Conservation (phyloP, 2,888 invertebrate species). For the Xanthorhoe spadicearia region DNA sequence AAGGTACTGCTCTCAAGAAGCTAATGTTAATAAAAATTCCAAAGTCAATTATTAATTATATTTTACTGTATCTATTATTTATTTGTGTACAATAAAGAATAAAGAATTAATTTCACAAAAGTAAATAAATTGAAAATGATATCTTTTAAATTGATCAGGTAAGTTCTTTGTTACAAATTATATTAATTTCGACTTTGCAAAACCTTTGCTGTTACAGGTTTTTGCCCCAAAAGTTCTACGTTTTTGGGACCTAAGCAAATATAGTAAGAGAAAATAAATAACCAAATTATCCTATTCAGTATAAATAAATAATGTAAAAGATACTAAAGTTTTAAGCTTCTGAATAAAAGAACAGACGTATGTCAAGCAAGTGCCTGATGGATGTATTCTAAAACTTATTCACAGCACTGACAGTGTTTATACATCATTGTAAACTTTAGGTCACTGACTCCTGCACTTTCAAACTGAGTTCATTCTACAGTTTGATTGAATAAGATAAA, state of each 20-base stretch:
- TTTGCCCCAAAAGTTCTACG: neutral
- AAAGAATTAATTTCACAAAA: neutral
- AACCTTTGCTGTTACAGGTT: neutral
- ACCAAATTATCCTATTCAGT: conserved; percentile 16
- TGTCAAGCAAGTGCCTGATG: conserved; percentile 39
- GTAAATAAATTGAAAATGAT: neutral
- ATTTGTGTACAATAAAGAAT: too few species aligned
- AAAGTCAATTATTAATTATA: too few species aligned
- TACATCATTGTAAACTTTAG: conserved; percentile 32
- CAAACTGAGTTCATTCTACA: conserved; percentile 31
- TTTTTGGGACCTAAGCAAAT: neutral
- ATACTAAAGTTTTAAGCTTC: conserved; percentile 29
- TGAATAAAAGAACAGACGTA: conserved; percentile 34
- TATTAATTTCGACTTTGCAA: neutral
- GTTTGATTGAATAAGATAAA: conserved; percentile 32
- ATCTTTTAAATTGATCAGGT: neutral
- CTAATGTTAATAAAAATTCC: too few species aligned
- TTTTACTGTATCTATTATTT: too few species aligned
- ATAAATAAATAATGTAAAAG: conserved; percentile 26
- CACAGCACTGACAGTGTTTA: conserved; percentile 40
- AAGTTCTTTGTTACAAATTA: neutral
- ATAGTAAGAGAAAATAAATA: neutral
- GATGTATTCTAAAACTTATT: conserved; percentile 40
- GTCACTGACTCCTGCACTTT: conserved; percentile 39
- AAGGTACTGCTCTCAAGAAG: too few species aligned